Base-by-base conservation (phyloP, 2,888 invertebrate species). In the Hypolimnas misippus region DNA sequence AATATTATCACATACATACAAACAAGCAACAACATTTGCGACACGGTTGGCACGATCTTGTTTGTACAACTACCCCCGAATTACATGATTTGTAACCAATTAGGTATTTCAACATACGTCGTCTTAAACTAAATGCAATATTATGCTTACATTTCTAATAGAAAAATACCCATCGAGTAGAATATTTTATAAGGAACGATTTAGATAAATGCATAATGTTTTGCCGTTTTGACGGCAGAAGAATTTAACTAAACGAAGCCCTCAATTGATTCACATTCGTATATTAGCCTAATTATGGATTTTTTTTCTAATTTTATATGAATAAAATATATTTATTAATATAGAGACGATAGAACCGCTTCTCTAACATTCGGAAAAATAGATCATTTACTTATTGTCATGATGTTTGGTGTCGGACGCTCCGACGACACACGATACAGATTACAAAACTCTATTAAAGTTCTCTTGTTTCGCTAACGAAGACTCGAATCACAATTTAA, bases 351-450 rank as follows among this genome's bases (percentile, higher is more conserved):
- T 62, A 38, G 64, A 66, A 55, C 58, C 29, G 33, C 54, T 57
- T 54, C 68, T 69, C 76, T 44, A 55, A 14, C 46, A 44, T 44
- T 81, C 79, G 81, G 82, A 82, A 83, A 88, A 86, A 89, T 87
- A 87, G 76, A 82, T 72, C 75, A 79, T 81, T 76, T 81, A 83
- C 77, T 89, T 91, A 91, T 90, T 91, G 90, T 90, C 90, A 90
- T 86, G 84, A 84, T 83, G 77, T 76, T 83, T 76, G 79, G 29
- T 35, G 40, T 46, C 56, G 52, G 29, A 29, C 14, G 10, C 31
- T 8, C 53, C 46, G 52, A 58, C 57, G 53, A 35, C 49, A n/a
- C 14, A 51, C 56, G 44, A 46, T 58, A 54, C 31, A 54, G 51
- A 63, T 55, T 33, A 38, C 35, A 42, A 42, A 63, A 60, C 16